Base-by-base conservation (phyloP, 2,113 vertebrate genomes). In the Corvus hawaiiensis region DNA sequence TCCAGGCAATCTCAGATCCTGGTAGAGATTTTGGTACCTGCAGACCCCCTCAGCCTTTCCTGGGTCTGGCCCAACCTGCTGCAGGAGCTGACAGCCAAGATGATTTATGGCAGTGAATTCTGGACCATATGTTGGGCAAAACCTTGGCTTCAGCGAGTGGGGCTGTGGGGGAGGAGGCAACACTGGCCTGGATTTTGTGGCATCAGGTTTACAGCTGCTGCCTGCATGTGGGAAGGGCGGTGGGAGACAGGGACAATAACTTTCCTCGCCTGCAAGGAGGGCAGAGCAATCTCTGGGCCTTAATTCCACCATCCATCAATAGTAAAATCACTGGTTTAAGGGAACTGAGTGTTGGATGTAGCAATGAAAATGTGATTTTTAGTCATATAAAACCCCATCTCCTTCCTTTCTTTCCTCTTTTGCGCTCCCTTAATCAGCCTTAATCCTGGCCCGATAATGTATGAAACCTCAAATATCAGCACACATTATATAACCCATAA, bases 81-180 rank as follows among this genome's bases (percentile, higher is more conserved):
- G 87, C 87, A 94, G 91, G 91, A 93, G 66, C 52, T 90, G 94
- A 73, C 90, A 94, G 93, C 20, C 82, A 54, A 72, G 84, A 54
- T 94, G 91, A 96, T 97, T 84, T 61, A 94, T 96, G 87, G 69
- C 44, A 84, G 37, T 8, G 48, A 82, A 77, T 84, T 91, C 69
- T 89, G 63, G 71, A 35, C 86, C 93, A 92, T 92, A 68, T 94
- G 90, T 21, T 91, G 93, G 85, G 68, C 33, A 51, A 81, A 89
- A 64, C 77, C 71, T 68, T 51, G 91, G 95, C 91, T 91, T 7
- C 30, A 8, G 8, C 17, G 18, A 32, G 27, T 28, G 67, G 79
- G 79, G 35, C 48, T 44, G 54, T 37, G 91, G 80, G 86, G 81
- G 87, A 75, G 77, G 78, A 11, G 9, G 87, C 67, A 49, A 4